Evolutionary conservation across 2,797 vertebrate species (phyloP), one percentile per base, ranked within the genome.

Genomic region (Centroberyx gerrardi): DNA sequence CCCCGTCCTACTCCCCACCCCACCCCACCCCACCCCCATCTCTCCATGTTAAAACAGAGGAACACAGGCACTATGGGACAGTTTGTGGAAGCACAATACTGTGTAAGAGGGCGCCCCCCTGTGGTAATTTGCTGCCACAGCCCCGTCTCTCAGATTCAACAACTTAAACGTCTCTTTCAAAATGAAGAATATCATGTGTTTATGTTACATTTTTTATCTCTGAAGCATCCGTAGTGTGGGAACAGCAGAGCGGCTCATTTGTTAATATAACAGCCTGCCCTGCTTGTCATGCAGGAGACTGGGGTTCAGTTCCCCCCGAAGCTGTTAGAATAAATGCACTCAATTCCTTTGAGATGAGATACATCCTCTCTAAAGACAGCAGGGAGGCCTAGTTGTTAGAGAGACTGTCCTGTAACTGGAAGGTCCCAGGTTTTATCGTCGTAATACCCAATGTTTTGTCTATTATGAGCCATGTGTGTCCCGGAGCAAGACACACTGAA

Each of bases 91-190:
- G 38, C 2, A 15, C 1, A 44, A 89, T 91, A 76, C 54, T 80
- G 82, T 93, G 89, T 92, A 46, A 75, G 78, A 59, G 88, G 92
- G 92, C 80, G 93, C 94, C 94, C 90, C 92, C 94, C 76, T 87
- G 94, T 95, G 95, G 92, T 10, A 8, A 3, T 4, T 10, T 46
- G 1, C 3, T 56, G 72, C 36, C 68, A 85, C 62, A 81, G 60
- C 64, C 61, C 8, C 9, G 65, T 28, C 27, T 36, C 36, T 51
- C 12, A 1, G 17, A 17, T 42, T 31, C 29, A 2, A 69, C n/a
- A 63, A 53, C 18, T 51, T 0, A 0, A 0, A 12, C 29, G 13
- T 13, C 42, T 46, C 0, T 56, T 69, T 63, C 38, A 5, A 65
- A 72, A 77, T 60, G 13, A 68, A 72, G 60, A 59, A 49, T 33